phyloP scores from a whole-genome alignment of 2,113 vertebrate genomes.

The Zosterops borbonicus region DNA sequence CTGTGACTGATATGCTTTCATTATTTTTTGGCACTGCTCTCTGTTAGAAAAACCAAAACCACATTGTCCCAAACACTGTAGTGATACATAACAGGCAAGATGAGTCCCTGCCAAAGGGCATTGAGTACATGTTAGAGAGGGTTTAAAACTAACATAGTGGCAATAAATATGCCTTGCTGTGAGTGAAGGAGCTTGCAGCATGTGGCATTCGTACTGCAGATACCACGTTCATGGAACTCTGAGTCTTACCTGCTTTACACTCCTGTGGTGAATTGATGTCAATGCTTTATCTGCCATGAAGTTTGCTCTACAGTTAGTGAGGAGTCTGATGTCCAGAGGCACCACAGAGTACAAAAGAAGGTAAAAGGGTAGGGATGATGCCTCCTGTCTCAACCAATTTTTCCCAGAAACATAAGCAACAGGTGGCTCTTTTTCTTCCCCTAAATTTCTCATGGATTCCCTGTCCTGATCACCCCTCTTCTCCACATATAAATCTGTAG shows the following conservation, averaged over 20 bases:
- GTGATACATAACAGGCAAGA: not conserved
- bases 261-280: not conserved
- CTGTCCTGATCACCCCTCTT: not conserved
- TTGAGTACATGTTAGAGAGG: not conserved
- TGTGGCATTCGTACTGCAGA: not conserved
- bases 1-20: not conserved
- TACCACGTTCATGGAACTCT: not conserved
- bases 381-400: not conserved
- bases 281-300: not conserved
- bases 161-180: not conserved
- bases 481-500: not conserved
- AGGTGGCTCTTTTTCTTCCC: not conserved
- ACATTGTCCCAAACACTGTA: not conserved
- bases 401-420: not conserved
- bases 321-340: not conserved
- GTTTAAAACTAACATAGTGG: not conserved
- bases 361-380: not conserved
- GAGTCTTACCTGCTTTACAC: not conserved
- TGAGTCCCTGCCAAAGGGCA: not conserved
- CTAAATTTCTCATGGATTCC: not conserved
- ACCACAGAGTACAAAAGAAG: not conserved
- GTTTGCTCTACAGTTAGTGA: not conserved
- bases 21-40: conserved; percentile 2
- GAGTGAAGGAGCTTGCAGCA: not conserved
- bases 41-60: conserved; percentile 11